A percentile compares a stretch with the other conserved stretches of the same genome.
phyloP scores from a whole-genome alignment of 1,140 invertebrate genomes.

The Drosophila serrata region DNA sequence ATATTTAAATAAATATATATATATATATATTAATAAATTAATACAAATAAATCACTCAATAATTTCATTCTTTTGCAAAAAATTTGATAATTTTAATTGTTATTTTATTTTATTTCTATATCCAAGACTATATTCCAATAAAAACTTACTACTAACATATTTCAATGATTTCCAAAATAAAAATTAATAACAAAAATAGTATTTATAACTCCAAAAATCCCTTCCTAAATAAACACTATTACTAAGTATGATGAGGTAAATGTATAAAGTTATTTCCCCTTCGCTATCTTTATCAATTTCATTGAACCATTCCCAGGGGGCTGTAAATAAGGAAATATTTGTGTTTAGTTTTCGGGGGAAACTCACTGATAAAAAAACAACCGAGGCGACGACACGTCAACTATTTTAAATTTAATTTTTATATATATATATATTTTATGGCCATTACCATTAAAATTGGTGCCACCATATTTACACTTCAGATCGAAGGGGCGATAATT shows the following conservation, averaged over 20 bases:
- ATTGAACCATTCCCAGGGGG: slow-evolving; percentile 21
- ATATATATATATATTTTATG: slow-evolving; percentile 75
- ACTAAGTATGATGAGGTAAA: background rate
- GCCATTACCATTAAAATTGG: slow-evolving; percentile 63
- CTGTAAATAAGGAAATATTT: slow-evolving; percentile 50
- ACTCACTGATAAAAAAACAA: slow-evolving; percentile 43
- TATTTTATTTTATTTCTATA: too few relatives aligned
- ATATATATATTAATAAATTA: background rate
- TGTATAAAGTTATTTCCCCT: background rate
- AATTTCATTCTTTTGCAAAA: too few relatives aligned
- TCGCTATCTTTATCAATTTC: slow-evolving; percentile 27
- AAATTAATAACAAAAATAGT: background rate
- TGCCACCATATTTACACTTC: slow-evolving; percentile 44
- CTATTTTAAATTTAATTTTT: slow-evolving; percentile 65
- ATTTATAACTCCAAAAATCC: background rate
- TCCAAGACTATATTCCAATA: too few relatives aligned
- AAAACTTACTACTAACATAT: too few relatives aligned
- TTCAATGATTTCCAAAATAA: background rate
- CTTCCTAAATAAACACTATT: background rate
- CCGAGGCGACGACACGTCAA: slow-evolving; percentile 27
- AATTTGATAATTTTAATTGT: background rate
- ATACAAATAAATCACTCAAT: too few relatives aligned
- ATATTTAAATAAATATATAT: too few relatives aligned
- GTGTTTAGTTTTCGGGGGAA: slow-evolving; percentile 36
- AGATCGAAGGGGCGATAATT: slow-evolving; percentile 33